These are phyloP conservation scores for Propithecus deckenii DNA, from an alignment of 2,797 vertebrate species.

Conservation along the genomic window DNA sequence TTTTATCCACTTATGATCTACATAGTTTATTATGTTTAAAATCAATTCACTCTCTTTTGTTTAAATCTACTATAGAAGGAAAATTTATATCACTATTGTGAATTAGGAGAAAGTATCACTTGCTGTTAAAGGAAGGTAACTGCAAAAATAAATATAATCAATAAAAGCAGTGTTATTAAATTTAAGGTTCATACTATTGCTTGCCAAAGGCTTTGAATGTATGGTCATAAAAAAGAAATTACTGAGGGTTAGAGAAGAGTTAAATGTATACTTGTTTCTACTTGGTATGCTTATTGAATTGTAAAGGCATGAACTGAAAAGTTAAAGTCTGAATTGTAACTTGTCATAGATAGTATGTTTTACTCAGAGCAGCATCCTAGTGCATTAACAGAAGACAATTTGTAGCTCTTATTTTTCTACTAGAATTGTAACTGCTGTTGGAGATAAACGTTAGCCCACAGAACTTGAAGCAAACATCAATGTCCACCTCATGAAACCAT, in stretches of 20 bases:
- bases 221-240: constrained; percentile 12
- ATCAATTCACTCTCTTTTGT: constrained; percentile 18
- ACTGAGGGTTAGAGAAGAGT: background rate
- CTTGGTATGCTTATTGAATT: background rate
- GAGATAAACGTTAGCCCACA: background rate
- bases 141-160: constrained; percentile 34
- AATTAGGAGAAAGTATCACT: background rate
- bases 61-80: constrained; percentile 3
- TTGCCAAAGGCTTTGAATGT: background rate
- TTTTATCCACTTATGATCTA: background rate
- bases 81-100: background rate
- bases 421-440: background rate
- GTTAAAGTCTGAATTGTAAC: background rate
- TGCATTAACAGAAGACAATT: constrained; percentile 25
- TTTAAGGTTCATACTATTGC: constrained; percentile 10
- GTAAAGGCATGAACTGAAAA: constrained; percentile 6
- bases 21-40: constrained; percentile 32
- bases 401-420: background rate
- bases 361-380: background rate
- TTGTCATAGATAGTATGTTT: background rate
- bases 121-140: constrained; percentile 15
- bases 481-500: background rate
- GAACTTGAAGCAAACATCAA: background rate
- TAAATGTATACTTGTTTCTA: constrained; percentile 42
- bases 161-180: constrained; percentile 36